Evolutionary conservation across 1,140 invertebrate species (phyloP).

Genomic region (Ips nitidus): DNA sequence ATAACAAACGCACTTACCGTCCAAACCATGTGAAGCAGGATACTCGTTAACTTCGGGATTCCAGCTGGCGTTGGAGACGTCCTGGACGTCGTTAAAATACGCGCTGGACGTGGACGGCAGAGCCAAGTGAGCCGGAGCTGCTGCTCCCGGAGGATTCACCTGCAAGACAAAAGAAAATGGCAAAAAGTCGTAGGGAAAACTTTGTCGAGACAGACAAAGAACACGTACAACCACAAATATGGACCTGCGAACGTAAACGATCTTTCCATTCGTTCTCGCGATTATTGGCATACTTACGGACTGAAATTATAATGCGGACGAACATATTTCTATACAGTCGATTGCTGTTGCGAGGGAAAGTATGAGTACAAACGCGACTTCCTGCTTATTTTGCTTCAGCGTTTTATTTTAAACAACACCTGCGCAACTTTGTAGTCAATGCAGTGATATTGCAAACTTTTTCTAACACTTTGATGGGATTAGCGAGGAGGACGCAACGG

Average conservation of each 20-base stretch:
- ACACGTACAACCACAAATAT: slow-evolving; percentile 15
- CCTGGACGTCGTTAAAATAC: slow-evolving; percentile 20
- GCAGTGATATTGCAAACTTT: no score
- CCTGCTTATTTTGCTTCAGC: slow-evolving; percentile 33
- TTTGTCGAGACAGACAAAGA: neutral
- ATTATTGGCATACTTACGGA: slow-evolving; percentile 36
- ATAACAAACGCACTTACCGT: slow-evolving; percentile 37
- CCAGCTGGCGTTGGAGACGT: slow-evolving; percentile 30
- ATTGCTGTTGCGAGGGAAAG: slow-evolving; percentile 42
- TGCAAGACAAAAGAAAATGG: slow-evolving; percentile 23
- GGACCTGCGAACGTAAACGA: slow-evolving; percentile 19
- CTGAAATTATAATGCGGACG: slow-evolving; percentile 35
- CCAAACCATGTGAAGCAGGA: slow-evolving; percentile 32
- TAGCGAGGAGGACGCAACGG: no score
- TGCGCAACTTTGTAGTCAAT: neutral
- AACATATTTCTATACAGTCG: slow-evolving; percentile 30
- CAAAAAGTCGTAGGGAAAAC: neutral
- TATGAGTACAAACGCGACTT: slow-evolving; percentile 34
- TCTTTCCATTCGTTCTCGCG: slow-evolving; percentile 18
- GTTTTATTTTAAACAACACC: slow-evolving; percentile 23
- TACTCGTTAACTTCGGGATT: slow-evolving; percentile 33
- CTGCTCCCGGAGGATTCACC: slow-evolving; percentile 36
- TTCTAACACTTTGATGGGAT: no score
- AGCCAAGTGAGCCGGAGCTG: slow-evolving; percentile 8
- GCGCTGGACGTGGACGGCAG: slow-evolving; percentile 26